These are phyloP conservation scores for Dicyrtomina minuta DNA, from an alignment of 2,888 invertebrate genomes.

Conservation along the genomic window DNA sequence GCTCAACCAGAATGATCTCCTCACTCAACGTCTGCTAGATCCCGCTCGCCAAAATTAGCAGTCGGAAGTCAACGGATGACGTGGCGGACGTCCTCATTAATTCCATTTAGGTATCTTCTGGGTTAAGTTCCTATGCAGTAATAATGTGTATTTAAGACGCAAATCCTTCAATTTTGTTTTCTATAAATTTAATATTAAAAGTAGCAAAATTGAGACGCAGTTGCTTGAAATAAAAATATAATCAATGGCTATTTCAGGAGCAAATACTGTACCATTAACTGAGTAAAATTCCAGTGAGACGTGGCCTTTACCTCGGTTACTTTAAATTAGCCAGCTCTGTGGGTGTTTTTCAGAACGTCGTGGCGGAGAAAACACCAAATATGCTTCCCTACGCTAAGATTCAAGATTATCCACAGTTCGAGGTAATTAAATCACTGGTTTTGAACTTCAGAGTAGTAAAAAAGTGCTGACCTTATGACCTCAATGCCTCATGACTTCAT, in stretches of 20 bases:
- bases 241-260: too few relatives aligned
- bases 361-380: slow-evolving; percentile 88
- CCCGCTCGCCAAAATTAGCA: slow-evolving; percentile 69
- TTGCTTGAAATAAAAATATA: too few relatives aligned
- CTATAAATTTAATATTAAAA: too few relatives aligned
- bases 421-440: slow-evolving; percentile 75
- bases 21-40: slow-evolving; percentile 91
- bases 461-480: too few relatives aligned
- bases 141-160: too few relatives aligned
- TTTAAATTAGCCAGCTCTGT: slow-evolving; percentile 95
- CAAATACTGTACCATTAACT: slow-evolving; percentile 72
- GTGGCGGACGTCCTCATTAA: slow-evolving; percentile 68
- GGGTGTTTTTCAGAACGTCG: slow-evolving; percentile 89
- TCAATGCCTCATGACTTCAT: too few relatives aligned
- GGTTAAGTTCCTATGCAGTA: too few relatives aligned
- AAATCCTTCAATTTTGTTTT: too few relatives aligned
- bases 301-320: slow-evolving; percentile 92
- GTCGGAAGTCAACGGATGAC: slow-evolving; percentile 46
- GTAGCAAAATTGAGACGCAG: neutral
- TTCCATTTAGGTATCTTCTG: slow-evolving; percentile 73
- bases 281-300: slow-evolving; percentile 76
- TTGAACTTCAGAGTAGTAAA: too few relatives aligned
- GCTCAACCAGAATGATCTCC: slow-evolving; percentile 80
- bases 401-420: slow-evolving; percentile 88
- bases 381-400: slow-evolving; percentile 91